Evolutionary conservation across 2,888 invertebrate genomes (phyloP), one percentile per base, ranked within the genome.

Genomic region (Trichogramma evanescens): DNA sequence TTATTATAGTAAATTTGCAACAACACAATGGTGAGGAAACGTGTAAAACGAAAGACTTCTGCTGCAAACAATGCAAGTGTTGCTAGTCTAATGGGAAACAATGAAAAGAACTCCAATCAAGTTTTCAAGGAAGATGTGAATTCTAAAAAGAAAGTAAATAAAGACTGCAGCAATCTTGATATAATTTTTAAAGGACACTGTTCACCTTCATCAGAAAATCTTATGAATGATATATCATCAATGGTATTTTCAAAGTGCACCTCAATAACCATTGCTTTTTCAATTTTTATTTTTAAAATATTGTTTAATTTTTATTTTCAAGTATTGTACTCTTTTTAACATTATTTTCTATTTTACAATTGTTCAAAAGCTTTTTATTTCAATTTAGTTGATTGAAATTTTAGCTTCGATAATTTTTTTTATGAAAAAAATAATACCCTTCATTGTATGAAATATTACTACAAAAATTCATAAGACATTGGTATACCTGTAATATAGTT

Each of bases 171-270:
- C 69, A 70, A 72, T 66, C 70, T 74, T 71, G 71, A 70, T 67
- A 66, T 70, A 66, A 69, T 72, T 68, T 68, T 74, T 71, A 74
- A 71, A 68, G 72, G 71, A 67, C 72, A 71, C 68, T 69, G 70
- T 66, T 71, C 72, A 63, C 71, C 70, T 65, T 65, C 71, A 66
- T 56, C 63, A 55, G 57, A 65, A 50, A 61, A 57, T 57, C 67
- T 68, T 68, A 71, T 71, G 67, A 74, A 69, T 68, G 73, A 72
- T 67, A 70, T 70, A 65, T 7, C 57, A 40, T 70, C 70, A 63
- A 74, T 71, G 74, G 74, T 74, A 74, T 58, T 62, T 64, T 26
- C 10, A 6, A 13, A 60, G 48, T 60, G 45, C 54, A 62, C 26
- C 50, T 56, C 40, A 60, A 55, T 44, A 54, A 62, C 43, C 45